These are phyloP conservation scores for Siphamia tubifer DNA, from an alignment of 2,113 vertebrate genomes.

Conservation along the genomic window DNA sequence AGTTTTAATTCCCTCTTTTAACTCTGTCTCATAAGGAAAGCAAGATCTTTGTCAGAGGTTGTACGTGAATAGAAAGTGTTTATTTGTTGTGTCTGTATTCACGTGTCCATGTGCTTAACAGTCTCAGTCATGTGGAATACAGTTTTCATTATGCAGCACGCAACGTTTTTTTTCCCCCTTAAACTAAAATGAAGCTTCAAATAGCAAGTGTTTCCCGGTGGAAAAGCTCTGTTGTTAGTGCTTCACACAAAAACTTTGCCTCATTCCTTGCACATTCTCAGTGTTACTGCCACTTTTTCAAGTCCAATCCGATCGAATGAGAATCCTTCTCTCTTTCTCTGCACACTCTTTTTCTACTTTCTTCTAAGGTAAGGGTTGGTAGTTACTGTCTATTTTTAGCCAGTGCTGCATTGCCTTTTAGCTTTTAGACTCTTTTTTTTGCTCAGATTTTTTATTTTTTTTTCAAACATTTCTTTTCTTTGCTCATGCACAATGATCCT, in stretches of 20 bases:
- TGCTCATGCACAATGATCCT: conserved; percentile 59
- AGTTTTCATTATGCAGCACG: conserved; percentile 26
- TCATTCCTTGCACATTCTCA: conserved; percentile 51
- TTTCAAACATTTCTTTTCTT: conserved; percentile 31
- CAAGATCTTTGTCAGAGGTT: background rate
- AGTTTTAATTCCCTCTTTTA: background rate
- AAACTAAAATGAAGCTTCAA: conserved; percentile 32
- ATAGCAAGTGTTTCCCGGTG: conserved; percentile 15
- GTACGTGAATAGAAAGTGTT: background rate
- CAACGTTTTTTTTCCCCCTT: background rate
- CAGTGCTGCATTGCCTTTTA: conserved; percentile 42
- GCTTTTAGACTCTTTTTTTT: conserved; percentile 34
- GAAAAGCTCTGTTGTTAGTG: conserved; percentile 29
- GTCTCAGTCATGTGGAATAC: conserved; percentile 14
- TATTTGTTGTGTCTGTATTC: background rate
- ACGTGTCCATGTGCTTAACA: conserved; percentile 16
- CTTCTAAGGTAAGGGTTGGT: conserved; percentile 45
- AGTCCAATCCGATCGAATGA: conserved; percentile 42
- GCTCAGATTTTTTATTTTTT: conserved; percentile 1
- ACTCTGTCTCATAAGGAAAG: background rate
- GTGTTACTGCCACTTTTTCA: conserved; percentile 32
- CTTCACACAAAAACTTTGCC: conserved; percentile 48
- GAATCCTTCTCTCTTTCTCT: conserved; percentile 4
- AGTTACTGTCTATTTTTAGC: conserved; percentile 64
- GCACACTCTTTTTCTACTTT: conserved; percentile 21